Conservation (phyloP, 2,797 vertebrate genomes). For the Hemitrygon akajei region DNA sequence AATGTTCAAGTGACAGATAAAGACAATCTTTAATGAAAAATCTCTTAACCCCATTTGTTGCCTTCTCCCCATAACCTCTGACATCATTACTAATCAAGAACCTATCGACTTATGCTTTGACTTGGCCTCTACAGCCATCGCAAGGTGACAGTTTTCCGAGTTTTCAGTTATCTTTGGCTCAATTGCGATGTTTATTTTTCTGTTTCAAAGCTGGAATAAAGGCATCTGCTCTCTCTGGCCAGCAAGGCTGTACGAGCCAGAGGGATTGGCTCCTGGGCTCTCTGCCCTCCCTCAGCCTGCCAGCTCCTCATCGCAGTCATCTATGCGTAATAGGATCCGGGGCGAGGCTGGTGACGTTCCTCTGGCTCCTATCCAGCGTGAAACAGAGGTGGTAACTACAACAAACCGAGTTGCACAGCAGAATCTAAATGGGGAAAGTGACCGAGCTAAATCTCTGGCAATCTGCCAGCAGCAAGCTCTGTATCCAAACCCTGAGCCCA, state of each 20-base stretch:
- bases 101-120: too few relatives aligned
- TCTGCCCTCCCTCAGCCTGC: background rate
- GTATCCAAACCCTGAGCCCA: background rate
- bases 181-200: background rate
- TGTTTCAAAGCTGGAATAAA: background rate
- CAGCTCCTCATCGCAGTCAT: background rate
- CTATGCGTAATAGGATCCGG: background rate
- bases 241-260: background rate
- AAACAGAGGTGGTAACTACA: constrained; percentile 12
- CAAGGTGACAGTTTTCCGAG: background rate
- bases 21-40: too few relatives aligned
- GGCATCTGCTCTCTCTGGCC: background rate
- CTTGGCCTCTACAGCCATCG: too few relatives aligned
- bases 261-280: background rate
- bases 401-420: background rate
- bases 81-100: too few relatives aligned
- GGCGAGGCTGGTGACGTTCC: background rate
- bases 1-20: too few relatives aligned
- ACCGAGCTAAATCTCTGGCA: background rate
- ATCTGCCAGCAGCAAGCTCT: background rate
- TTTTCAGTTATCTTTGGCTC: background rate
- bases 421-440: background rate
- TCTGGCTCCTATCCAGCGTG: background rate
- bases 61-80: too few relatives aligned
- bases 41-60: too few relatives aligned